Conservation (phyloP, 2,888 invertebrate genomes). For the Augiades crinisus region DNA sequence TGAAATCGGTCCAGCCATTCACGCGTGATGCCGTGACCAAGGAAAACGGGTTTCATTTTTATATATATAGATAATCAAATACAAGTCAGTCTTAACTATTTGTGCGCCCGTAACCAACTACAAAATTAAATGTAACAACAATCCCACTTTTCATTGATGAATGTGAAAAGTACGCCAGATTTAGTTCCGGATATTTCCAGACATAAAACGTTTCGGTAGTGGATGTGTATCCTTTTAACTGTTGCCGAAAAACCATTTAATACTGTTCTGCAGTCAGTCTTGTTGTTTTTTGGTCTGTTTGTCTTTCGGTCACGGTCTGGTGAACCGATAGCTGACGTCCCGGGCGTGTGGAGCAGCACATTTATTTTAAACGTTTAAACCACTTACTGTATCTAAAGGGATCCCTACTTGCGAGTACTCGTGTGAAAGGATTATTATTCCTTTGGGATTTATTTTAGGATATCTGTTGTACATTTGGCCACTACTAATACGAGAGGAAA, state of each 20-base stretch:
- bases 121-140: too few species aligned
- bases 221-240: neutral
- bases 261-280: neutral
- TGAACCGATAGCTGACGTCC: neutral
- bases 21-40: too few species aligned
- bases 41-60: too few species aligned
- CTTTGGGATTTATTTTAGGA: neutral
- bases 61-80: too few species aligned
- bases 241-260: neutral
- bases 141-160: too few species aligned
- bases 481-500: too few species aligned
- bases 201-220: neutral
- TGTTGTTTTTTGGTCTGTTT: neutral
- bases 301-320: neutral
- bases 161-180: neutral
- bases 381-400: neutral
- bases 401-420: too few species aligned
- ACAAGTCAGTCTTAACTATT: too few species aligned
- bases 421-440: too few species aligned
- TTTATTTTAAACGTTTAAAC: neutral
- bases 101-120: too few species aligned
- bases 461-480: neutral
- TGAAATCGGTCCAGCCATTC: too few species aligned
- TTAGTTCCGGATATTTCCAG: neutral
- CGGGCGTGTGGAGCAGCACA: too few species aligned